Percentiles rank a stretch among this genome's conserved stretches.
Evolutionary conservation across 2,888 invertebrate genomes (phyloP).

Genomic region (Sturmia bella): DNA sequence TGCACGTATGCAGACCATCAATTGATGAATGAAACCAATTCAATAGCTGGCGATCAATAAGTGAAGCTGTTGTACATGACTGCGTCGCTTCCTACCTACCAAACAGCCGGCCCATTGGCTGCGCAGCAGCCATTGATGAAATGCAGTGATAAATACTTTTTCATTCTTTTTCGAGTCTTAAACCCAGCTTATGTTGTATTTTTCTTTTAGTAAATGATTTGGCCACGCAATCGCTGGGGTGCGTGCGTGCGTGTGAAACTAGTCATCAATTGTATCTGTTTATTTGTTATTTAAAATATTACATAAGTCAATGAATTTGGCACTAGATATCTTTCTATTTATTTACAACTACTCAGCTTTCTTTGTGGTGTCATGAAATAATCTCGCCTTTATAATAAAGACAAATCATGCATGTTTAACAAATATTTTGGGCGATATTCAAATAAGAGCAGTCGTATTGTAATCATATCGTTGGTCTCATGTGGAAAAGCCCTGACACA

Average conservation of each 20-base stretch:
- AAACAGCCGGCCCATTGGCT: conserved; percentile 14
- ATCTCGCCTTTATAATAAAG: conserved; percentile 14
- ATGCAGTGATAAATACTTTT: conserved; percentile 32
- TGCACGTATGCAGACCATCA: neutral
- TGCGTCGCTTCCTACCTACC: neutral
- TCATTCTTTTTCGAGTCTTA: neutral
- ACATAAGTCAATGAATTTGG: conserved; percentile 46
- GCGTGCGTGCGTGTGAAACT: conserved; percentile 48
- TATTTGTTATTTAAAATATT: conserved; percentile 46
- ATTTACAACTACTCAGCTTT: too few relatives aligned
- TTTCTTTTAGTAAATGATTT: conserved; percentile 23
- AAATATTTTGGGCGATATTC: conserved; percentile 22
- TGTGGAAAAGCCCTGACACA: conserved; percentile 6
- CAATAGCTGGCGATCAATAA: conserved; percentile 38
- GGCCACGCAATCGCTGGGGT: too few relatives aligned
- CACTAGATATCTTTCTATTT: conserved; percentile 45
- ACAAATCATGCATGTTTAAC: conserved; percentile 4
- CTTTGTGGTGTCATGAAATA: conserved; percentile 8
- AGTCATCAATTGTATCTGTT: conserved; percentile 28
- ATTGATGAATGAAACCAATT: conserved; percentile 29
- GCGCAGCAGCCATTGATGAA: conserved; percentile 40
- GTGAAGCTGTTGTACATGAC: conserved; percentile 14
- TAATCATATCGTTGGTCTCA: neutral
- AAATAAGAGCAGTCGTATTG: conserved; percentile 16
- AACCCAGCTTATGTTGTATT: neutral